Evolutionary conservation across 1,140 invertebrate species (phyloP), one percentile per base, ranked within the genome.

Genomic region (Apis dorsata): DNA sequence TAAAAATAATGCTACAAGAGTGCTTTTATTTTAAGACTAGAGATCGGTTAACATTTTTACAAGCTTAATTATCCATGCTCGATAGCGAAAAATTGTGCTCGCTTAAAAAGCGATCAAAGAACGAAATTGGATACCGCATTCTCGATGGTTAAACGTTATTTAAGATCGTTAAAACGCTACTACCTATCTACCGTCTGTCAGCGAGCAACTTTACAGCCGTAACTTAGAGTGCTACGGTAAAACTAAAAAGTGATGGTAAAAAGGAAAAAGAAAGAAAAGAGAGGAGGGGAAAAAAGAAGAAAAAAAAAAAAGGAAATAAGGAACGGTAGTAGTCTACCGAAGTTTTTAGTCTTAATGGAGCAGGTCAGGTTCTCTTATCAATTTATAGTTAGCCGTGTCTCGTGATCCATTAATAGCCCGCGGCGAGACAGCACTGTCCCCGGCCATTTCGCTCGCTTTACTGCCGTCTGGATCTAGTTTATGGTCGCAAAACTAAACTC

Each of bases 391-490:
- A 89, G 85, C 73, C 85, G 71, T 80, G 81, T 91, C 85, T 91
- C 86, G 86, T 91, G 91, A 91, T 90, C 91, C 90, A 91, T 92
- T 92, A 92, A 92, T 92, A 86, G 88, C 85, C 73, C 68, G 79
- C 90, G 86, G 87, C 89, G 85, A 90, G 89, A 90, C 86, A 79
- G 86, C 83, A 81, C 84, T 89, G 90, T 92, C 86, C 90, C 88
- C 88, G 88, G 89, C 86, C 89, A 90, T 92, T 92, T 91, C 90
- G 88, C 81, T 76, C 83, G 86, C 79, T 90, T 92, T 90, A 92
- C 90, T 89, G 83, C 86, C 90, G 90, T 92, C 90, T 92, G 91
- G 90, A 90, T 92, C 87, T 87, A 87, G 89, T 92, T 92, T 92
- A 92, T 87, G 89, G 88, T 89, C 88, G 86, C 88, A 89, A 91